phyloP scores from a whole-genome alignment of 2,888 invertebrate species.

The Auanema sp. region DNA sequence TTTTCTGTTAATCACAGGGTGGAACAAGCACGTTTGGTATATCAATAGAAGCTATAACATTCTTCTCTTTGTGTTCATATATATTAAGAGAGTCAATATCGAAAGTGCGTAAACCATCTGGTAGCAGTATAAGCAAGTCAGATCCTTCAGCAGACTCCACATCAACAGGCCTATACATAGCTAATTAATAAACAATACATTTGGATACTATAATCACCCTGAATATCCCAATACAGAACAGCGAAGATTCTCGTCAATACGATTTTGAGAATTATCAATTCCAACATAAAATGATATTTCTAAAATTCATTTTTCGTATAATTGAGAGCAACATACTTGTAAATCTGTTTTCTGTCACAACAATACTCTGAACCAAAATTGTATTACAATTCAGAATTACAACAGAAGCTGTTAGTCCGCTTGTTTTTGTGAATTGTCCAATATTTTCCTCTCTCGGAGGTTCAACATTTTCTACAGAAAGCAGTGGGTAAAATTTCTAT shows the following conservation, averaged over 20 bases:
- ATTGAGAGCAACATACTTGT: too few species aligned
- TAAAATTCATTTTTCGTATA: too few species aligned
- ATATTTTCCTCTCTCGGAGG: too few species aligned
- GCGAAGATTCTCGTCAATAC: neutral
- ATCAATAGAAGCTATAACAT: constrained; percentile 22
- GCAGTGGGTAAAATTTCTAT: too few species aligned
- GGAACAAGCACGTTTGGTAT: constrained; percentile 29
- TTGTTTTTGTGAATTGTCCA: too few species aligned
- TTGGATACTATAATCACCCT: neutral
- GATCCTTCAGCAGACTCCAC: constrained; percentile 25
- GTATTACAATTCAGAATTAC: constrained; percentile 44
- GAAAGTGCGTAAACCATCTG: constrained; percentile 38
- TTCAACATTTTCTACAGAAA: too few species aligned
- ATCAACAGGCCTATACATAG: constrained; percentile 37
- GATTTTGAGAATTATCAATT: neutral
- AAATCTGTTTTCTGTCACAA: constrained; percentile 6
- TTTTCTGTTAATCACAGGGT: constrained; percentile 20
- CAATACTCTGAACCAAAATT: constrained; percentile 23
- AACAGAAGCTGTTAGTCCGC: constrained; percentile 1
- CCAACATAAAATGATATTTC: constrained; percentile 18
- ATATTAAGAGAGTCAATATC: constrained; percentile 39
- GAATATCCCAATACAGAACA: neutral
- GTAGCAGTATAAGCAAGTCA: constrained; percentile 36
- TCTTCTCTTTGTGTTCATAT: constrained; percentile 19
- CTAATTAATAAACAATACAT: neutral